A percentile compares a stretch with the other conserved stretches of the same genome.
Evolutionary conservation across 1,140 invertebrate species (phyloP).

Genomic region (Drosophila teissieri): DNA sequence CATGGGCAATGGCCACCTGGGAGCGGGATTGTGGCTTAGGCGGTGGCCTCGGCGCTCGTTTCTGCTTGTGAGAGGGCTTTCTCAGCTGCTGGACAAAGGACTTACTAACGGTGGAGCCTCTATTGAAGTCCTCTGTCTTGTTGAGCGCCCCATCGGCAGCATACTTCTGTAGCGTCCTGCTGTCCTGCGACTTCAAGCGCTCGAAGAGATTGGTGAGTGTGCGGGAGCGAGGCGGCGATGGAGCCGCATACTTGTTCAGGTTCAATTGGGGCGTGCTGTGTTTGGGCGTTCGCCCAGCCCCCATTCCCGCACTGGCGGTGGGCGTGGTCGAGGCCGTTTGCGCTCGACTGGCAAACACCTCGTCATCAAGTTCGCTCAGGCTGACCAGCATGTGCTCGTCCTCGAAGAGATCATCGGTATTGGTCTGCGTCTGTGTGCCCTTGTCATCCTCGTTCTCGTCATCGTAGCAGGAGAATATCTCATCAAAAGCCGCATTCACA

Average conservation of each 20-base stretch:
- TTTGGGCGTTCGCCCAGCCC: conserved; percentile 65
- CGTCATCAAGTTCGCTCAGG: conserved; percentile 74
- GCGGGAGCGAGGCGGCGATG: conserved; percentile 65
- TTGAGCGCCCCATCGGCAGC: conserved; percentile 63
- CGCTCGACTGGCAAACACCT: conserved; percentile 64
- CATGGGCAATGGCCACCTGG: conserved; percentile 61
- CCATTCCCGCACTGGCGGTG: conserved; percentile 24
- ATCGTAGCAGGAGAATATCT: conserved; percentile 75
- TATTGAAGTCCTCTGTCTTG: conserved; percentile 63
- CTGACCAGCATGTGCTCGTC: conserved; percentile 78
- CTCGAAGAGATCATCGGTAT: conserved; percentile 64
- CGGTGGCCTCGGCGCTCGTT: conserved; percentile 64
- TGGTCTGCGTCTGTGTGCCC: conserved; percentile 50
- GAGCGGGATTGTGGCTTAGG: conserved; percentile 66
- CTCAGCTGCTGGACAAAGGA: conserved; percentile 80
- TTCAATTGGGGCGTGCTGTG: conserved; percentile 57
- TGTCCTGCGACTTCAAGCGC: conserved; percentile 68
- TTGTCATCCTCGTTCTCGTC: conserved; percentile 57
- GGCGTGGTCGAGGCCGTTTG: conserved; percentile 62
- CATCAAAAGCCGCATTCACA: conserved; percentile 80
- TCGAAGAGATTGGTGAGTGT: conserved; percentile 77
- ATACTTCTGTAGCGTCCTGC: conserved; percentile 65
- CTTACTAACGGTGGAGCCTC: conserved; percentile 81
- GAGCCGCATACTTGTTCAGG: conserved; percentile 57
- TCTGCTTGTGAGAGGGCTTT: conserved; percentile 65